These are phyloP conservation scores for Sciaenops ocellatus DNA, from an alignment of 2,797 vertebrate genomes.

Conservation along the genomic window DNA sequence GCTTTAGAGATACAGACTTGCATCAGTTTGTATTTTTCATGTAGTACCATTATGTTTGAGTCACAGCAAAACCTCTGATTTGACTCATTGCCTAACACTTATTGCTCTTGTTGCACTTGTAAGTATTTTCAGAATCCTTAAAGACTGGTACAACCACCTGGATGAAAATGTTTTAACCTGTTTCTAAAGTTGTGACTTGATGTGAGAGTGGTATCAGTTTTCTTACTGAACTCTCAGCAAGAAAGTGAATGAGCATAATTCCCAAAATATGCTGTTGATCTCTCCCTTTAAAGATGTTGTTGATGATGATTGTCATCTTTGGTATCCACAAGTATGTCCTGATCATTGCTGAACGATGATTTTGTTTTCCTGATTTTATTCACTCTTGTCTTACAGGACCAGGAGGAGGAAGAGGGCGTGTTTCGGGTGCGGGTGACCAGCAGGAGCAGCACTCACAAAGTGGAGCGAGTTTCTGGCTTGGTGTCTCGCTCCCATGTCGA, in stretches of 20 bases:
- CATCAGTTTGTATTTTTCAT: background rate
- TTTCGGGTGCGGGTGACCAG: slow-evolving; percentile 88
- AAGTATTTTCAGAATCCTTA: background rate
- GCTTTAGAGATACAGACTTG: background rate
- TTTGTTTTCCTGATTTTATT: background rate
- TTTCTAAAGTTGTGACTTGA: background rate
- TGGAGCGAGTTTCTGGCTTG: slow-evolving; percentile 86
- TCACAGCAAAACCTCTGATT: background rate
- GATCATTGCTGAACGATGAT: background rate
- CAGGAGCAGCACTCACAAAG: slow-evolving; percentile 86
- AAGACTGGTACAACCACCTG: background rate
- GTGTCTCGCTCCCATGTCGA: slow-evolving; percentile 83
- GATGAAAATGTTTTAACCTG: background rate
- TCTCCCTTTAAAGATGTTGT: background rate
- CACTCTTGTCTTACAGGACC: slow-evolving; percentile 46
- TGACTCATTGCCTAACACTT: background rate
- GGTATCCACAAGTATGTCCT: background rate
- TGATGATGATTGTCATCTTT: background rate
- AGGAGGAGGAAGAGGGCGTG: slow-evolving; percentile 75
- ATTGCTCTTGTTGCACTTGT: background rate
- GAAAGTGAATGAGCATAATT: background rate
- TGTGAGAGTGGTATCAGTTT: background rate
- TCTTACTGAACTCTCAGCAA: background rate
- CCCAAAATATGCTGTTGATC: background rate
- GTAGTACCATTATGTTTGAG: background rate